These are phyloP conservation scores for Ficedula albicollis DNA, from an alignment of 2,797 vertebrate species.

Conservation along the genomic window DNA sequence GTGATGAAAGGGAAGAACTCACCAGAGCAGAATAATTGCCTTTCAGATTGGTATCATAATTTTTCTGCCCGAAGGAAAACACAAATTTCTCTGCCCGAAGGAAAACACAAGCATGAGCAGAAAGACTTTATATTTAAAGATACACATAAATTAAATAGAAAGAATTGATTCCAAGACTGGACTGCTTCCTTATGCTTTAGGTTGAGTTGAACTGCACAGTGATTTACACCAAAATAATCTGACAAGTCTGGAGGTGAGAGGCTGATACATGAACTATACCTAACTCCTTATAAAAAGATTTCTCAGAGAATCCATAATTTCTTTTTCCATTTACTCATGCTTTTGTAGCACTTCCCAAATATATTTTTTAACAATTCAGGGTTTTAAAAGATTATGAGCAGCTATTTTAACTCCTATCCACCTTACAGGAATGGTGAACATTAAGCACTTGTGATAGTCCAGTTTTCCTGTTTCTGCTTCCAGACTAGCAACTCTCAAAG, in stretches of 20 bases:
- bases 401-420: background rate
- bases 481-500: background rate
- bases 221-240: background rate
- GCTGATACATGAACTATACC: background rate
- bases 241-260: background rate
- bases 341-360: background rate
- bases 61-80: background rate
- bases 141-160: background rate
- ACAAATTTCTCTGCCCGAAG: background rate
- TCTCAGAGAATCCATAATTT: background rate
- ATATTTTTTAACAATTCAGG: accelerated
- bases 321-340: background rate
- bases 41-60: background rate
- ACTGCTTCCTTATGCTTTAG: background rate
- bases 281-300: background rate
- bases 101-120: background rate
- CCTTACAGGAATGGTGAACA: background rate
- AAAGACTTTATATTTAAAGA: background rate
- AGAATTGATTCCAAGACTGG: background rate
- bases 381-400: background rate
- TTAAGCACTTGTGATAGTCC: background rate
- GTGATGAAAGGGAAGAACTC: background rate
- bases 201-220: background rate
- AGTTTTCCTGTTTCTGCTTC: background rate
- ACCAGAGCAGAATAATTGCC: background rate